Evolutionary conservation across 2,797 vertebrate genomes (phyloP), one percentile per base, ranked within the genome.

Genomic region (Erithacus rubecula): DNA sequence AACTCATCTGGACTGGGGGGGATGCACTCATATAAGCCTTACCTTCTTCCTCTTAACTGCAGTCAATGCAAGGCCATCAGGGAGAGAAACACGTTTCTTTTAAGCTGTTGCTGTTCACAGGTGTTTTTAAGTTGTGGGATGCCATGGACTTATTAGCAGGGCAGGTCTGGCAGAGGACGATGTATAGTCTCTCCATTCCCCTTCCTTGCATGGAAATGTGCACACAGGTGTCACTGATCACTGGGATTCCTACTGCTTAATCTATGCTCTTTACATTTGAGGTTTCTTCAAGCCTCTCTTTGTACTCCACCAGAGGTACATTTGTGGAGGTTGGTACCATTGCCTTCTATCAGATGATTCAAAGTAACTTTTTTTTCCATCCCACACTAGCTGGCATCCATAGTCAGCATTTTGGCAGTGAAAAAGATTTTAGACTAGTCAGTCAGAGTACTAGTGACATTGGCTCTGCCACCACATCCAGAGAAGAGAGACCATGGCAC

Each of bases 11-110:
- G 51, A 87, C 63, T 74, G 56, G 24, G 37, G 53, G 26, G 13
- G 6, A 71, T 78, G 5, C 58, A 69, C 34, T 63, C 36, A 64
- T 80, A 77, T n/a, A 49, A 75, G 32, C 34, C 41, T 89, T 89
- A 47, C 43, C 60, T 93, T 96, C 60, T 58, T 84, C 36, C 69
- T 89, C 76, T 78, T 83, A 97, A 89, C 49, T 95, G 65, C 68
- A 86, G 68, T 79, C 81, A 92, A 47, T 81, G 63, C 47, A 84
- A 93, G 77, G 87, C 11, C 27, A 93, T 41, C 20, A 82, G 68
- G 58, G 70, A 95, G 76, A 93, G 44, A 95, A 89, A 92, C 36
- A 37, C 41, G 36, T 43, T 89, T 87, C 55, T 87, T 90, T 82
- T 53, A 89, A 87, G 83, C n/a, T 69, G 63, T 75, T 90, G 59